Percentiles rank a stretch among this genome's conserved stretches.
phyloP scores from a whole-genome alignment of 2,797 vertebrate genomes.

The Myoxocephalus aenaeus region DNA sequence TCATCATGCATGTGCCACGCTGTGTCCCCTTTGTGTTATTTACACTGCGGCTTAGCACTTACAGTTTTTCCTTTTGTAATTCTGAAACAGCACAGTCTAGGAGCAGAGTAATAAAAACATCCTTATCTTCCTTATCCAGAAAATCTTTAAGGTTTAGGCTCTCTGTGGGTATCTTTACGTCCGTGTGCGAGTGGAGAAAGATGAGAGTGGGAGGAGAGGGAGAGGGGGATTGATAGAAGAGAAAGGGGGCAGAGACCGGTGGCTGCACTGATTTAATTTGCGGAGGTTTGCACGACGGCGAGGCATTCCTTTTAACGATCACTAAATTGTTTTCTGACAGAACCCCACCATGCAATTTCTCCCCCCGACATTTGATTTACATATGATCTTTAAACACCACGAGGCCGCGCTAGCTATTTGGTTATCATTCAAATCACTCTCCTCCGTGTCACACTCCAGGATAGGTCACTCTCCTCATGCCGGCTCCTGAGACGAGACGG shows the following conservation, averaged over 20 bases:
- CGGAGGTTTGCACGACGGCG: constrained; percentile 84
- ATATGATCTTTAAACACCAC: constrained; percentile 98
- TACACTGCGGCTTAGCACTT: constrained; percentile 55
- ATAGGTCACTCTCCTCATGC: constrained; percentile 88
- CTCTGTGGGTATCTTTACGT: constrained; percentile 45
- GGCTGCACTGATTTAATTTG: constrained; percentile 86
- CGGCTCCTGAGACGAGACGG: constrained; percentile 75
- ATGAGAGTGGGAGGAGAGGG: constrained; percentile 42
- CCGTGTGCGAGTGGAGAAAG: constrained; percentile 39
- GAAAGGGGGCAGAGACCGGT: constrained; percentile 76
- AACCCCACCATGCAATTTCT: constrained; percentile 88
- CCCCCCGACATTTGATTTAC: constrained; percentile 95
- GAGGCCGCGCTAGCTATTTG: constrained; percentile 89
- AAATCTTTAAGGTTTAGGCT: constrained; percentile 63
- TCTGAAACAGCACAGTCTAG: constrained; percentile 42
- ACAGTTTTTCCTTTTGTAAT: constrained; percentile 33
- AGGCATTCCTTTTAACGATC: constrained; percentile 93
- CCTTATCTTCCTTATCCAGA: constrained; percentile 65
- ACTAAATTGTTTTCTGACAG: constrained; percentile 98
- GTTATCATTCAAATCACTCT: constrained; percentile 94
- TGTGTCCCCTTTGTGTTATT: constrained; percentile 72
- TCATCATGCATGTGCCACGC: constrained; percentile 68
- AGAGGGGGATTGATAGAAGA: constrained; percentile 65
- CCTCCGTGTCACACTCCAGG: constrained; percentile 86
- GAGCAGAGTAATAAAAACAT: constrained; percentile 68